Evolutionary conservation across 1,140 invertebrate genomes (phyloP).

Genomic region (Theocolax elegans): DNA sequence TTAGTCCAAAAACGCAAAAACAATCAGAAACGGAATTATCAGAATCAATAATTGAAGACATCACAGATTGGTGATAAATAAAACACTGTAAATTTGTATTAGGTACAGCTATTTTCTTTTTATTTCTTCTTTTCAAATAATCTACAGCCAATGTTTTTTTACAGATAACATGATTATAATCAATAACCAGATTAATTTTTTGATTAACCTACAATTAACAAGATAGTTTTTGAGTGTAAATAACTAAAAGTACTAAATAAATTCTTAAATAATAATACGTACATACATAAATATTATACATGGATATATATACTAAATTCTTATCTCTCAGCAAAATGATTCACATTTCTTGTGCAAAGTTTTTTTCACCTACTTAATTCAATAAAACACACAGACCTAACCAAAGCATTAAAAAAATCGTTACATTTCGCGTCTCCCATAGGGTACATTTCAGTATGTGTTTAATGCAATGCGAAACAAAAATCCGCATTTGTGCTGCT

Average conservation of each 20-base stretch:
- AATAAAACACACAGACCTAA: slow-evolving; percentile 35
- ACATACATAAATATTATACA: slow-evolving; percentile 57
- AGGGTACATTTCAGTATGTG: slow-evolving; percentile 42
- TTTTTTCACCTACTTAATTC: slow-evolving; percentile 37
- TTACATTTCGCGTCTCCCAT: slow-evolving; percentile 39
- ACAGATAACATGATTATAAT: slow-evolving; percentile 43
- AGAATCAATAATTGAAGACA: slow-evolving; percentile 47
- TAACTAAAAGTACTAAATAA: slow-evolving; percentile 38
- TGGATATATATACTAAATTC: slow-evolving; percentile 40
- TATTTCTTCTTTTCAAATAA: slow-evolving; percentile 32
- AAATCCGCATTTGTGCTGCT: slow-evolving; percentile 42
- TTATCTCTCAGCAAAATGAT: slow-evolving; percentile 37
- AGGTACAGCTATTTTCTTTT: slow-evolving; percentile 20
- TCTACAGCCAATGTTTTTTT: slow-evolving; percentile 34
- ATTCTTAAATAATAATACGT: slow-evolving; percentile 54
- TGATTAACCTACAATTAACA: slow-evolving; percentile 34
- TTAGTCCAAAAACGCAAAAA: slow-evolving; percentile 38
- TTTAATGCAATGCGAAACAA: slow-evolving; percentile 41
- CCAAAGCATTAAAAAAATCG: slow-evolving; percentile 33
- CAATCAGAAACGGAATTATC: slow-evolving; percentile 14
- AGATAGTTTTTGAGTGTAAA: slow-evolving; percentile 35
- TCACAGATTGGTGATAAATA: slow-evolving; percentile 31
- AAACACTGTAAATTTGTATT: slow-evolving; percentile 1
- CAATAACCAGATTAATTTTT: slow-evolving; percentile 31
- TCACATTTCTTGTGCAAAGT: slow-evolving; percentile 49